These are phyloP conservation scores for Scotopteryx bipunctaria DNA, from an alignment of 2,888 invertebrate genomes.

Conservation along the genomic window DNA sequence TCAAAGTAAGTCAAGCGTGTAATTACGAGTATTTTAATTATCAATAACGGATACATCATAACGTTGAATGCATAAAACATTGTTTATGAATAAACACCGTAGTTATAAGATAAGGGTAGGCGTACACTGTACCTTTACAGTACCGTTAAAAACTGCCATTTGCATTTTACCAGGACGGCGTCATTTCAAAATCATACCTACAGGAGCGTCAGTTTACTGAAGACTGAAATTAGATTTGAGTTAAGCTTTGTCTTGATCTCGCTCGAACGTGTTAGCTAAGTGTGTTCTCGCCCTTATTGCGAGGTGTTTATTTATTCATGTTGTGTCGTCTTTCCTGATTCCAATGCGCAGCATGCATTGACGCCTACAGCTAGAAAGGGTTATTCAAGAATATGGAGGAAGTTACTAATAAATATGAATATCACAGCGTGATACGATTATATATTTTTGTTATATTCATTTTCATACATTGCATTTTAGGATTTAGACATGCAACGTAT, in stretches of 20 bases:
- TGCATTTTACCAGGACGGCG: too few species aligned
- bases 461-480: background rate
- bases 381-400: slow-evolving; percentile 12
- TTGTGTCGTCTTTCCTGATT: slow-evolving; percentile 39
- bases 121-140: too few species aligned
- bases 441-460: too few species aligned
- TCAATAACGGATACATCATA: slow-evolving; percentile 20
- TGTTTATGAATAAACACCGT: background rate
- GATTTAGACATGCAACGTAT: too few species aligned
- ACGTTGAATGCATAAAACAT: slow-evolving; percentile 19
- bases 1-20: slow-evolving; percentile 6
- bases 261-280: too few species aligned
- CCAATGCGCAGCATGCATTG: slow-evolving; percentile 45
- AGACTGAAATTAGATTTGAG: too few species aligned
- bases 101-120: background rate
- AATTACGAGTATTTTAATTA: slow-evolving; percentile 21
- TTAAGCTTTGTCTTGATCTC: too few species aligned
- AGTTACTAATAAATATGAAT: slow-evolving; percentile 5
- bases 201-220: too few species aligned
- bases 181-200: too few species aligned
- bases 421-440: slow-evolving; percentile 1
- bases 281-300: slow-evolving; percentile 24
- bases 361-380: slow-evolving; percentile 9
- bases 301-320: slow-evolving; percentile 43
- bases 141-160: too few species aligned